Evolutionary conservation across 2,113 vertebrate species (phyloP).

Genomic region (Melozone crissalis): DNA sequence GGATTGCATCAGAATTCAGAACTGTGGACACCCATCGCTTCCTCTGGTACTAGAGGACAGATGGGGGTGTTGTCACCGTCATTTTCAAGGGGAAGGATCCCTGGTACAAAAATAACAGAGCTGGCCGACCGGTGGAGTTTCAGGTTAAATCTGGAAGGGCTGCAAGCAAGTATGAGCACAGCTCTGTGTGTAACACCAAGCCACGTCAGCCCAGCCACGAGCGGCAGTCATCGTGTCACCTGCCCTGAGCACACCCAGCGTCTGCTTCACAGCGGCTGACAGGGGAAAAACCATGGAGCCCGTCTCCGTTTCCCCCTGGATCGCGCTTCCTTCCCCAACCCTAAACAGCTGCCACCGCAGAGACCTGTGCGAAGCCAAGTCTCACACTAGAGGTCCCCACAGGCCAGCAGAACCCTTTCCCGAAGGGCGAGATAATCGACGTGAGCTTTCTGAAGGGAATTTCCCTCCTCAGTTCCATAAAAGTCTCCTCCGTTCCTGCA

Average conservation of each 20-base stretch:
- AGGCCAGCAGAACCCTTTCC: conserved; percentile 28
- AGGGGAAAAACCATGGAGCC: fast-evolving
- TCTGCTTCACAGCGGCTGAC: neutral
- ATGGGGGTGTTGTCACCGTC: fast-evolving
- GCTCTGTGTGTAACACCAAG: neutral
- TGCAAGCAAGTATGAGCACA: neutral
- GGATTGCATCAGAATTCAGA: neutral
- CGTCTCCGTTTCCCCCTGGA: neutral
- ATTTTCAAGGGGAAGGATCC: neutral
- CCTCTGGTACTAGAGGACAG: neutral
- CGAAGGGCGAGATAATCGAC: neutral
- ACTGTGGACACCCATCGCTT: neutral
- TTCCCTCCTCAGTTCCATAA: neutral
- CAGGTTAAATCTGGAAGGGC: neutral
- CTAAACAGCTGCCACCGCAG: fast-evolving
- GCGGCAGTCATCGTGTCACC: neutral
- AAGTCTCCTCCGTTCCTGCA: neutral
- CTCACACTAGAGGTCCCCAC: conserved; percentile 69
- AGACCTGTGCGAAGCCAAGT: neutral
- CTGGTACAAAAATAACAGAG: neutral
- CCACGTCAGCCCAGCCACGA: neutral
- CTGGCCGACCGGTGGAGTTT: neutral
- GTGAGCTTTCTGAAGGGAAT: neutral
- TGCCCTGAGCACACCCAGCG: neutral
- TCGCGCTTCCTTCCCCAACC: neutral